Evolutionary conservation across 1,140 invertebrate species (phyloP).

Genomic region (Lasioglossum baleicum): DNA sequence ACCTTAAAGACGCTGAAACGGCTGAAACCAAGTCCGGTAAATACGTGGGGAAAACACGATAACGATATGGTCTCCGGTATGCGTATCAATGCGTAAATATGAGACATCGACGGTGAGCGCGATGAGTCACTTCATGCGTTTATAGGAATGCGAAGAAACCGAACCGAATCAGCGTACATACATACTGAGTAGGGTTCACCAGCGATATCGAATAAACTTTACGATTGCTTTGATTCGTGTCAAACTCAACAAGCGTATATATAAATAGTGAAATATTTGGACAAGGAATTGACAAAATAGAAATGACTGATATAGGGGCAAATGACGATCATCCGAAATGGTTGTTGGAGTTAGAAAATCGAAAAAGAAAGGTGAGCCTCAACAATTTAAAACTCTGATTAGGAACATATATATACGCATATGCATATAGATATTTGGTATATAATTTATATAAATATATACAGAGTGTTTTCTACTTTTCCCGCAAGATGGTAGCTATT

Average conservation of each 20-base stretch:
- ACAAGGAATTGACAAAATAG: constrained; percentile 5
- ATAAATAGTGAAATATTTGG: background rate
- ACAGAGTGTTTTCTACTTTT: too few species aligned
- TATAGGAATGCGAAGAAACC: background rate
- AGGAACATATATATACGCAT: background rate
- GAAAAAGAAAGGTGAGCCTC: constrained; percentile 73
- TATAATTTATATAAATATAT: too few species aligned
- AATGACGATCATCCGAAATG: constrained; percentile 74
- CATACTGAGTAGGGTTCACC: too few species aligned
- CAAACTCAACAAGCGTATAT: background rate
- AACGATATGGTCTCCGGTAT: background rate
- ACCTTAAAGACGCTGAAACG: background rate
- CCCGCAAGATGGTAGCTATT: too few species aligned
- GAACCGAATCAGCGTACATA: too few species aligned
- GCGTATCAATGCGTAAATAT: too few species aligned
- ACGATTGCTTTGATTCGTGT: background rate
- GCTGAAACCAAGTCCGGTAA: background rate
- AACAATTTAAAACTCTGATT: background rate
- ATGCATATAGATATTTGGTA: too few species aligned
- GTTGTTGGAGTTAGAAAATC: constrained; percentile 77
- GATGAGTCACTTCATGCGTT: constrained; percentile 20
- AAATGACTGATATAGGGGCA: constrained; percentile 65
- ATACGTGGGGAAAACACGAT: constrained; percentile 18
- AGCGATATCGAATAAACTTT: background rate
- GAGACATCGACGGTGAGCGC: constrained; percentile 5